phyloP scores from a whole-genome alignment of 2,797 vertebrate species.

The Heliangelus exortis region DNA sequence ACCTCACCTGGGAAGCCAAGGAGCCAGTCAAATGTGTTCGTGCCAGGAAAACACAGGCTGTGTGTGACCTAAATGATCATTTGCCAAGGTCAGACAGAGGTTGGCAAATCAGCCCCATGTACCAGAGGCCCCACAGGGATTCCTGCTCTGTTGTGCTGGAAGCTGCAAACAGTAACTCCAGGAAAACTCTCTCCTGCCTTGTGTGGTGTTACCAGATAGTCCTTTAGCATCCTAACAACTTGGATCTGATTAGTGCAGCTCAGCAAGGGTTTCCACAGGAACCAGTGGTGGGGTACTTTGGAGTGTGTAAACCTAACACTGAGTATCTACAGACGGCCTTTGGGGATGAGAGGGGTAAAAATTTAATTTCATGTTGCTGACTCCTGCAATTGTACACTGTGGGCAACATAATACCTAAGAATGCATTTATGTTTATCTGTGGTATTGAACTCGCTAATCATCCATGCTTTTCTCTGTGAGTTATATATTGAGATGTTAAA shows the following conservation, averaged over 20 bases:
- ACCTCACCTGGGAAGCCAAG: neutral
- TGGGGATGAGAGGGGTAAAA: neutral
- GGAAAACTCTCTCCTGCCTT: neutral
- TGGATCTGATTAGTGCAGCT: conserved; percentile 21
- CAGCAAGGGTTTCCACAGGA: neutral
- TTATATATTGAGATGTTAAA: neutral
- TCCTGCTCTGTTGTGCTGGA: neutral
- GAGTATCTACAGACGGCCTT: neutral
- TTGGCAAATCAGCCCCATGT: neutral
- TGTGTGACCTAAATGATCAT: neutral
- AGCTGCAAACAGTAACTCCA: neutral
- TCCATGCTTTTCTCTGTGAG: neutral
- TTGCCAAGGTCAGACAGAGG: neutral
- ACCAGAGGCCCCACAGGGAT: neutral
- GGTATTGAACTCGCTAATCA: neutral
- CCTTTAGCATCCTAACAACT: neutral
- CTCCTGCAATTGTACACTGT: neutral
- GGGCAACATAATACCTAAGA: neutral
- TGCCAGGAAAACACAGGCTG: neutral
- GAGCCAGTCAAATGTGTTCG: neutral
- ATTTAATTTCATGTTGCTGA: neutral
- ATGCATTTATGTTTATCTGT: neutral
- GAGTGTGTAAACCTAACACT: neutral
- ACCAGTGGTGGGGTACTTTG: neutral
- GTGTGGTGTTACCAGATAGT: neutral